Evolutionary conservation across 2,113 vertebrate species (phyloP).

Genomic region (Trichechus manatus): DNA sequence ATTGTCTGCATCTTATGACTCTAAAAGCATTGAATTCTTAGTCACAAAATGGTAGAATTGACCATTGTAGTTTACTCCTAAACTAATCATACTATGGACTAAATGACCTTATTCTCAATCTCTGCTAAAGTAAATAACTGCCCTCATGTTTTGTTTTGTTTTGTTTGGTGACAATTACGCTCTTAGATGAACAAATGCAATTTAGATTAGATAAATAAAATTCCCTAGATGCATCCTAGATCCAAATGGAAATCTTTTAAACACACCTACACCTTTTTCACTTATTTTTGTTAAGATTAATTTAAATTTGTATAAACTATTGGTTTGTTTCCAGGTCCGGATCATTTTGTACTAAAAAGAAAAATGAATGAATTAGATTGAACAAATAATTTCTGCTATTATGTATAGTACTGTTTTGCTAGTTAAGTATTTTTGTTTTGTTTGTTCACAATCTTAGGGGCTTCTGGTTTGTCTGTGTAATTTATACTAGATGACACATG

Average conservation of each 20-base stretch:
- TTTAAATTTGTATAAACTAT: constrained; percentile 42
- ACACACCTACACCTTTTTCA: neutral
- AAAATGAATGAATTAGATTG: constrained; percentile 5
- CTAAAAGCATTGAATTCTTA: constrained; percentile 71
- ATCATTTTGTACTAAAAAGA: constrained; percentile 54
- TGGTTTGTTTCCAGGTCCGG: constrained; percentile 28
- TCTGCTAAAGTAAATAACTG: constrained; percentile 57
- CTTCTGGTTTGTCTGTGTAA: constrained; percentile 45
- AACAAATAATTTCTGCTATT: constrained; percentile 50
- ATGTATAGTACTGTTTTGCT: neutral
- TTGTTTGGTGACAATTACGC: constrained; percentile 25
- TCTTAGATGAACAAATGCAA: constrained; percentile 52
- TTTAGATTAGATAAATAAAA: constrained; percentile 26
- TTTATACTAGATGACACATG: constrained; percentile 14
- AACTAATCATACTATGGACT: constrained; percentile 61
- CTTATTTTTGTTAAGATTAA: constrained; percentile 65
- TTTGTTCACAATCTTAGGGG: neutral
- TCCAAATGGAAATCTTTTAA: constrained; percentile 56
- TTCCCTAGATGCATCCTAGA: constrained; percentile 20
- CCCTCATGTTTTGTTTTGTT: neutral
- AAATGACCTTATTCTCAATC: constrained; percentile 59
- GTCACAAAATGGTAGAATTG: constrained; percentile 68
- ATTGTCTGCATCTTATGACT: constrained; percentile 76
- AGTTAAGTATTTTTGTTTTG: constrained; percentile 37
- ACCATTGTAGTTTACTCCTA: constrained; percentile 68